A percentile compares a stretch with the other conserved stretches of the same genome.
Conservation (phyloP, 2,797 vertebrate species). For the Naso thynnoides region DNA sequence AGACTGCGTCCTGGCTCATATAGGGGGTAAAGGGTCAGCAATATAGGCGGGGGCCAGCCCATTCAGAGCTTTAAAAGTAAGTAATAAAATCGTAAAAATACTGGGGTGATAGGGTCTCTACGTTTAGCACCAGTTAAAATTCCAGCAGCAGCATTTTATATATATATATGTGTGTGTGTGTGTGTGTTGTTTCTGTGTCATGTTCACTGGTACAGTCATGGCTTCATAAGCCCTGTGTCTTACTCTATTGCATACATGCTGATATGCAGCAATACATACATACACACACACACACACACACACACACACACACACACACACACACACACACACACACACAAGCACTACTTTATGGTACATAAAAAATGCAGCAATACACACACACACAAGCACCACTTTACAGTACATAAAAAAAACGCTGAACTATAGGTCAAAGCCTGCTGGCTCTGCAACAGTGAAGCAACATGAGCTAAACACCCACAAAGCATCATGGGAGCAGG, state of each 20-base stretch:
- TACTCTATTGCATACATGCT: constrained; percentile 23
- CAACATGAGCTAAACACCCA: constrained; percentile 81
- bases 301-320: not conserved
- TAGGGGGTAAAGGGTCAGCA: too few species aligned
- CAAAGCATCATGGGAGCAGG: constrained; percentile 79
- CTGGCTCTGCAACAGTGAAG: constrained; percentile 76
- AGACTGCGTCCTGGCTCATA: too few species aligned
- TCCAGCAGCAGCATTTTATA: too few species aligned
- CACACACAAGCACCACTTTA: constrained; percentile 46
- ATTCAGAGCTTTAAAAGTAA: too few species aligned
- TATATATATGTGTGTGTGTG: too few species aligned
- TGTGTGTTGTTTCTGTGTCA: constrained; percentile 1
- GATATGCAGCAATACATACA: constrained; percentile 33
- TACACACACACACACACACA: not conserved
- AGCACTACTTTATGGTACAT: constrained; percentile 47
- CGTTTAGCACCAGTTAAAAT: too few species aligned
- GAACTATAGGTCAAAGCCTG: constrained; percentile 80
- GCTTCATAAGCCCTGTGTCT: constrained; percentile 29
- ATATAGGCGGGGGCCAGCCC: too few species aligned
- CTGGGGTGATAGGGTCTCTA: too few species aligned
- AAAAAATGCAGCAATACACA: constrained; percentile 39
- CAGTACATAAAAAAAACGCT: constrained; percentile 51
- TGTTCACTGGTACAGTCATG: constrained; percentile 1
- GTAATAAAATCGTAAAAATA: too few species aligned
- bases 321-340: constrained; percentile 1